Base-by-base conservation (phyloP, 2,113 vertebrate species). In the Crocuta crocuta region DNA sequence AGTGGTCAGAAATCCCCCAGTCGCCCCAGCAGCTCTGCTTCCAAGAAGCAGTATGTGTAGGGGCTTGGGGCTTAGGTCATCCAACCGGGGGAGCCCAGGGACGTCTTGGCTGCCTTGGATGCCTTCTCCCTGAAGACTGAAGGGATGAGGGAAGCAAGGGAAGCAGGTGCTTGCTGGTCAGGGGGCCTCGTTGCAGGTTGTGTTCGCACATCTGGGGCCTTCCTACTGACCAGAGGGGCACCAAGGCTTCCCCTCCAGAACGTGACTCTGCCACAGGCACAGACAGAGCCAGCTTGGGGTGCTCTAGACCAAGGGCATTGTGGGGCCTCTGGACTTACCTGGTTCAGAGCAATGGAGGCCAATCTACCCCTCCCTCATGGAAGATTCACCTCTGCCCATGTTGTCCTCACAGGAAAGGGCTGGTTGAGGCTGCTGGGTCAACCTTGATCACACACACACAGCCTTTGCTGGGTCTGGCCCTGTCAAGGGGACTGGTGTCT, bases 1-100 rank as follows among this genome's bases (percentile, higher is more conserved):
- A 80, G 74, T 86, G 93, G 70, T 23, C 98, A 85, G 92, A 99
- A 98, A 70, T 94, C 2, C 48, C 89, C 98, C 61, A 99, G 99
- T 86, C 98, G 98, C 13, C 98, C 99, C 0, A 97, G 95, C 76
- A 99, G 99, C 96, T 99, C 98, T 63, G 98, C 98, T 82, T 99
- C 99, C 81, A 99, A 99, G 96, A 99, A 99, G 92, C 99, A 99
- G 8, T 99, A 99, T 0, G 99, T 99, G 12, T 99, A 99, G 97
- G 28, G 4, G 10, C 5, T 33, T 43, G 12, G 65, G 79, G 58
- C 58, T 83, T 28, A 21, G 21, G 63, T 86, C 53, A 82, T 26
- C 88, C 82, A 2, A 10, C 45, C 43, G 6, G 10, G 10, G 58
- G 31, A 39, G 78, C 86, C 79, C 15, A 17, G 43, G 92, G 82